Conservation (phyloP, 2,113 vertebrate genomes). For the Hemiprocne comata region DNA sequence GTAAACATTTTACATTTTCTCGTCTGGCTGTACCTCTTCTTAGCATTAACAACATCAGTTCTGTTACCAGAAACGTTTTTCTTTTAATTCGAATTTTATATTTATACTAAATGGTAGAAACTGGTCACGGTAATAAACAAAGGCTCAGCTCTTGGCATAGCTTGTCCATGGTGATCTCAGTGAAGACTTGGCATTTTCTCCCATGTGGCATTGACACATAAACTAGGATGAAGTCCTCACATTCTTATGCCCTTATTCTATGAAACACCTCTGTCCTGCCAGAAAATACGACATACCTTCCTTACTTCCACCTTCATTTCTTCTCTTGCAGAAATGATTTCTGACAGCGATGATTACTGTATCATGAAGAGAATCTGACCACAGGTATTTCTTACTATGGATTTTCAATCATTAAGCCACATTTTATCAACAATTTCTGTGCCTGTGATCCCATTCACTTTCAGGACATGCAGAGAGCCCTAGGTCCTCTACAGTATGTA, state of each 20-base stretch:
- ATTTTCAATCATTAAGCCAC: neutral
- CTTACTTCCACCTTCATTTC: neutral
- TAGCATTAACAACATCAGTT: neutral
- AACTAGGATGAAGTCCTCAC: neutral
- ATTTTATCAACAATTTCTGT: neutral
- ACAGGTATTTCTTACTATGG: neutral
- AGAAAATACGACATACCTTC: neutral
- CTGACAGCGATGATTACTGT: neutral
- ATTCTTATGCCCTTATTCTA: neutral
- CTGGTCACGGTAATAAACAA: neutral
- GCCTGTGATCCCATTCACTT: neutral
- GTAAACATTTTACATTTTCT: neutral
- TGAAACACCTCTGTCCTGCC: neutral
- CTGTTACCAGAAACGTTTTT: neutral
- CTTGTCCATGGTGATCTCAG: fast-evolving
- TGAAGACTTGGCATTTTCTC: neutral
- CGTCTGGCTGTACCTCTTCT: neutral
- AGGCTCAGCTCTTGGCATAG: neutral
- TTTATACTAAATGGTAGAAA: neutral
- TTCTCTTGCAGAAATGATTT: neutral
- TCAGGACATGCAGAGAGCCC: neutral
- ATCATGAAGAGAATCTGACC: neutral
- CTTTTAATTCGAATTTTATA: neutral
- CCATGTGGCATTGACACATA: neutral
- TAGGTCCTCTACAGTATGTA: neutral